Evolutionary conservation across 92 coral and sea anemone genomes (phyloP).

Genomic region (Palythoa heliodiscus): DNA sequence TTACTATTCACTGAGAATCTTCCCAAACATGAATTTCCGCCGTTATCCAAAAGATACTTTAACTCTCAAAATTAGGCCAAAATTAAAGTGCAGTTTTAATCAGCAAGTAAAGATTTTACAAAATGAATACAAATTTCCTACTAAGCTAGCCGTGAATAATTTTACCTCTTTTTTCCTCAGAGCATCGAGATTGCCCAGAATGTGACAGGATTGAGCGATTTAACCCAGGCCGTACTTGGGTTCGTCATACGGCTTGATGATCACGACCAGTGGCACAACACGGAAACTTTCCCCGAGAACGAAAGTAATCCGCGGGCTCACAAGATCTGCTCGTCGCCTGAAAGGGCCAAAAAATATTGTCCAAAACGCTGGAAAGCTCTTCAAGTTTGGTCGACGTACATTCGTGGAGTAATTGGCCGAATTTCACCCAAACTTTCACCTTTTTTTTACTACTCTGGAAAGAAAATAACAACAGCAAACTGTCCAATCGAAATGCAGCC

Average conservation of each 20-base stretch:
- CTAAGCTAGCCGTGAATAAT: no score
- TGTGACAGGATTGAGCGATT: not conserved
- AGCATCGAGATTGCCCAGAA: not conserved
- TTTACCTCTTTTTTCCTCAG: not conserved
- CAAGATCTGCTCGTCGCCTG: conserved; percentile 72
- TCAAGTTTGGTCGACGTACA: conserved; percentile 78
- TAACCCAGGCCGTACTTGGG: not conserved
- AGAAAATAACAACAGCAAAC: conserved; percentile 76
- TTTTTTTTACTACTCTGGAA: conserved; percentile 84
- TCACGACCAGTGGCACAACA: conserved; percentile 79
- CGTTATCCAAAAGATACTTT: no score
- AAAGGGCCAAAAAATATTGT: conserved; percentile 71
- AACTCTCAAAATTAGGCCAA: no score
- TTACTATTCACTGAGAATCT: no score
- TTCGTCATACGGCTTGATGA: not conserved
- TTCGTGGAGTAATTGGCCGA: conserved; percentile 71
- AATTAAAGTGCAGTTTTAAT: no score
- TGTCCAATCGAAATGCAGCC: conserved; percentile 89
- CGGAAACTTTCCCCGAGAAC: conserved; percentile 80
- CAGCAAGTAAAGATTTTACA: no score
- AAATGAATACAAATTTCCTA: no score
- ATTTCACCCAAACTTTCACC: conserved; percentile 78
- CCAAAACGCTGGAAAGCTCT: conserved; percentile 94
- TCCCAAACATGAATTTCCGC: no score
- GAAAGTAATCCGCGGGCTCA: conserved; percentile 80